Base-by-base conservation (phyloP, 2,888 invertebrate genomes). In the Drosophila macrospina region DNA sequence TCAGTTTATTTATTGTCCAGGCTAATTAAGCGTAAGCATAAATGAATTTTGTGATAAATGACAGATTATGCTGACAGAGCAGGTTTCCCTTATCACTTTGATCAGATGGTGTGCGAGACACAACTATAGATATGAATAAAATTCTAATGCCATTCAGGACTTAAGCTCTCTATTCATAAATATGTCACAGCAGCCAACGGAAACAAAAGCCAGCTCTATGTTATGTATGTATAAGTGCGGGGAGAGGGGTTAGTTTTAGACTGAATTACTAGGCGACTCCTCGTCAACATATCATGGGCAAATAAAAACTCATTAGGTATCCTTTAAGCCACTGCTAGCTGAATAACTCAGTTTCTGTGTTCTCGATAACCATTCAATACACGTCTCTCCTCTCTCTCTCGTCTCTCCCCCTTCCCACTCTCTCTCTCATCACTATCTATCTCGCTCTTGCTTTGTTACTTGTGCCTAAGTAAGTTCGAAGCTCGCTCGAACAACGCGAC, bases 221-320 rank as follows among this genome's bases (percentile, higher is more conserved):
- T 24, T 48, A 8, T 2, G 20, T 16, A 11, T 34, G 16, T 48
- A 8, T 2, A 34, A 16, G 11, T 34, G 16, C 32, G 16, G 47
- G 4, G 5, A n/a, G 34, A 44, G 34, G 13, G 42, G n/a, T n/a
- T n/a, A n/a, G n/a, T n/a, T n/a, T n/a, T n/a, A n/a, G n/a, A n/a
- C n/a, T n/a, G n/a, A n/a, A n/a, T n/a, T n/a, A n/a, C n/a, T n/a
- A n/a, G n/a, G n/a, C 24, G 36, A 51, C 24, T 37, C 26, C 13
- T 37, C 11, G 51, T 28, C 37, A 28, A 41, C 39, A 50, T 50
- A 50, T 50, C 24, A n/a, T 32, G 42, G 13, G 10, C 60, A 60
- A 62, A 77, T 69, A 65, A 52, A 63, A 67, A 64, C 61, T 70
- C 68, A 75, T 85, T 81, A 70, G 55, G 24, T 41, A 64, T 67